These are phyloP conservation scores for Harpegnathos saltator DNA, from an alignment of 1,140 invertebrate genomes.

Conservation along the genomic window DNA sequence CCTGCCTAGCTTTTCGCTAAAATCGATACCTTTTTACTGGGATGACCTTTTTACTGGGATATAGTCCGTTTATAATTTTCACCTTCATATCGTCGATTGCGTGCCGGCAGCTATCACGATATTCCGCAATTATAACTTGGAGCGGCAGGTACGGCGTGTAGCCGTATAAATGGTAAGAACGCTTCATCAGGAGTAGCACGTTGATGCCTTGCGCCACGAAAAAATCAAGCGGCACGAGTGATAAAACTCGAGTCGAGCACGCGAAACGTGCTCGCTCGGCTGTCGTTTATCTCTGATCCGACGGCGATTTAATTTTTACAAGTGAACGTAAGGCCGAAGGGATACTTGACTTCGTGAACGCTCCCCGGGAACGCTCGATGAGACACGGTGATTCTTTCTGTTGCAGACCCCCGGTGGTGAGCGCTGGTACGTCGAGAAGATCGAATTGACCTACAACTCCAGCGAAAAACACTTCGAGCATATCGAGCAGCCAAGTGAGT, in stretches of 20 bases:
- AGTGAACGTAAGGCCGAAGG: not conserved
- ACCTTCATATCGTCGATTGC: constrained; percentile 29
- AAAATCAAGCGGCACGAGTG: not conserved
- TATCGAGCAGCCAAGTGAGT: constrained; percentile 86
- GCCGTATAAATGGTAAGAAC: not conserved
- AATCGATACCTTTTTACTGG: too few species aligned
- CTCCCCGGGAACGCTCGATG: not conserved
- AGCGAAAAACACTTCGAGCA: constrained; percentile 86
- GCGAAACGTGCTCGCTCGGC: not conserved
- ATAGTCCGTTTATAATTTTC: constrained; percentile 29
- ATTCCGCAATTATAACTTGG: not conserved
- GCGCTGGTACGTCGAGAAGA: constrained; percentile 92
- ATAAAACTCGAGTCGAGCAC: not conserved
- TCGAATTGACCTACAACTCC: constrained; percentile 88
- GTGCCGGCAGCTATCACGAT: constrained; percentile 13
- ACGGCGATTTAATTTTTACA: not conserved
- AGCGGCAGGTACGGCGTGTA: not conserved
- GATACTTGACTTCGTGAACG: not conserved
- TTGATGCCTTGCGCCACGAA: not conserved
- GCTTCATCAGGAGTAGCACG: not conserved
- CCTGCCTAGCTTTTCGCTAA: constrained; percentile 4
- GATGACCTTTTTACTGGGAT: constrained; percentile 19
- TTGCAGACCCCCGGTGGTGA: constrained; percentile 93
- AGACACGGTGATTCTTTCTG: constrained; percentile 10
- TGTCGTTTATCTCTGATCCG: not conserved